Percentiles rank a stretch among this genome's conserved stretches.
Evolutionary conservation across 2,797 vertebrate species (phyloP).

Genomic region (Acanthopagrus latus): DNA sequence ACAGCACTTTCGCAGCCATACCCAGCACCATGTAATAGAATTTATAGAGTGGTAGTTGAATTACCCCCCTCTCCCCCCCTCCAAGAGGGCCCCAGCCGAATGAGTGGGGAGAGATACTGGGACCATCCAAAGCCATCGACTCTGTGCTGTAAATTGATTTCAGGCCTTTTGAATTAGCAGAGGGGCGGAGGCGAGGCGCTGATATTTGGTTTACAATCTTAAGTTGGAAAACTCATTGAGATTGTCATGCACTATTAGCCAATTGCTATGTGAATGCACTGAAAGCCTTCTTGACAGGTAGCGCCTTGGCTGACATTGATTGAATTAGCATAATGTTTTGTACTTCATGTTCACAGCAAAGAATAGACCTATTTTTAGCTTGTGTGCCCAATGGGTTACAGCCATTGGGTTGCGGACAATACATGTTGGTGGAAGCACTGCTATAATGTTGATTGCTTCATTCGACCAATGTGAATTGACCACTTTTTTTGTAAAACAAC

Average conservation of each 20-base stretch:
- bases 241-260: conserved; percentile 67
- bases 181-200: conserved; percentile 22
- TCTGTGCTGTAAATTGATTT: conserved; percentile 64
- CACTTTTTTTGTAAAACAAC: background rate
- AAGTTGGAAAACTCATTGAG: conserved; percentile 70
- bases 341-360: conserved; percentile 31
- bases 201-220: conserved; percentile 71
- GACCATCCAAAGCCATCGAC: conserved; percentile 51
- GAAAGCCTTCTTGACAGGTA: conserved; percentile 67
- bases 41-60: conserved; percentile 78
- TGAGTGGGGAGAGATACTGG: conserved; percentile 42
- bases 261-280: conserved; percentile 37
- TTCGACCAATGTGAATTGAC: background rate
- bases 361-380: conserved; percentile 36
- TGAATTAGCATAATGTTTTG: conserved; percentile 46
- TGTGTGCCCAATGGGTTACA: background rate
- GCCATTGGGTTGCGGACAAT: background rate
- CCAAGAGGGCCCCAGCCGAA: conserved; percentile 52
- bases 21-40: conserved; percentile 71
- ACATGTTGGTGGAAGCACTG: background rate
- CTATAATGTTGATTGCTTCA: background rate
- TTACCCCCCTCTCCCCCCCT: conserved; percentile 60
- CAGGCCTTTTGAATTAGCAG: conserved; percentile 67
- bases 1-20: conserved; percentile 67
- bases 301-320: conserved; percentile 43